Percentiles rank a stretch among this genome's conserved stretches.
Evolutionary conservation across 1,140 invertebrate genomes (phyloP).

Genomic region (Drosophila grimshawi): DNA sequence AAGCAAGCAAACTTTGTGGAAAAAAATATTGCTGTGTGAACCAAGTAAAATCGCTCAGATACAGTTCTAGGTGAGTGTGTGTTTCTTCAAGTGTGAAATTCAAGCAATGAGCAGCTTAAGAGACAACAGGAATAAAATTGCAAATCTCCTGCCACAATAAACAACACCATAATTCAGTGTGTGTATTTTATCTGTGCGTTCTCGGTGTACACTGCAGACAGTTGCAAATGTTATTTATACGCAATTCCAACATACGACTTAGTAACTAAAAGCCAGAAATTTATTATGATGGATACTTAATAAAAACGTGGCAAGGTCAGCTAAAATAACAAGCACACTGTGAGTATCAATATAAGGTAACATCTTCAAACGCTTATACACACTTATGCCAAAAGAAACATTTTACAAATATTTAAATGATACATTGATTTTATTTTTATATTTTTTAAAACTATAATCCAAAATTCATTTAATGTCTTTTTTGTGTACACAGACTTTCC

Average conservation of each 20-base stretch:
- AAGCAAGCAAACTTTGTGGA: slow-evolving; percentile 12
- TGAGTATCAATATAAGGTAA: background rate
- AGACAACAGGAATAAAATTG: slow-evolving; percentile 14
- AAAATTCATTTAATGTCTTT: background rate
- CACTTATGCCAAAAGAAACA: too few relatives aligned
- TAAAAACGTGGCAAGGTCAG: background rate
- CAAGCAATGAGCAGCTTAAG: slow-evolving; percentile 14
- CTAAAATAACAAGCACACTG: slow-evolving; percentile 1
- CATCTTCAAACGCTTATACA: background rate
- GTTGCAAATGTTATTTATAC: slow-evolving; percentile 37
- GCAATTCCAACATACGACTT: background rate
- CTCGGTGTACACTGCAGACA: slow-evolving; percentile 9
- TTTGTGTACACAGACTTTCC: background rate
- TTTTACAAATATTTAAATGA: too few relatives aligned
- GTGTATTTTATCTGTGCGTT: background rate
- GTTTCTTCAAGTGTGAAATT: slow-evolving; percentile 18
- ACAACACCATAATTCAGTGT: slow-evolving; percentile 25
- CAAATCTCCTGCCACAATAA: slow-evolving; percentile 11
- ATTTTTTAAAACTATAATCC: too few relatives aligned
- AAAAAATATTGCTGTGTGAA: slow-evolving; percentile 9
- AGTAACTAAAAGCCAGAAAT: slow-evolving; percentile 7
- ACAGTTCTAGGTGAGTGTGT: slow-evolving; percentile 5
- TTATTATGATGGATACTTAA: slow-evolving; percentile 53
- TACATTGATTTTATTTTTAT: too few relatives aligned
- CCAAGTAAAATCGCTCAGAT: slow-evolving; percentile 7